phyloP scores from a whole-genome alignment of 2,113 vertebrate genomes.

The Peromyscus leucopus region DNA sequence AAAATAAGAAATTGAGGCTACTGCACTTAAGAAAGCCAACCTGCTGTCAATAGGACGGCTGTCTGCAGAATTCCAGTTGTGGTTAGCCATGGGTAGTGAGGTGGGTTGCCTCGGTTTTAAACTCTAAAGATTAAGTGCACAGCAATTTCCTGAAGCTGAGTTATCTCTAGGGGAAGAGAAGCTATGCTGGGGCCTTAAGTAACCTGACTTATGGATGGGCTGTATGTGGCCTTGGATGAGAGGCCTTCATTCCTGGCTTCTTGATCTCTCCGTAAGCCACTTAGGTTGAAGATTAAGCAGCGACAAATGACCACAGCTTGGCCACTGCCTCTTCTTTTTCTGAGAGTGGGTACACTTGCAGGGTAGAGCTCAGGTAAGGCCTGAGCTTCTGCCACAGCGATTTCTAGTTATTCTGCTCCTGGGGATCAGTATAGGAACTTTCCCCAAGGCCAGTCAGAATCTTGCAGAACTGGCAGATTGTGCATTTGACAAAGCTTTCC shows the following conservation, averaged over 20 bases:
- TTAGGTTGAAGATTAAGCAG: slow-evolving; percentile 64
- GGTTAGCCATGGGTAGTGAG: neutral
- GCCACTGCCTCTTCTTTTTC: slow-evolving; percentile 23
- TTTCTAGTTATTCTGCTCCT: slow-evolving; percentile 5
- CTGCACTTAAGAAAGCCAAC: neutral
- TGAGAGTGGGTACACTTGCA: neutral
- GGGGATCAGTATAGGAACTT: neutral
- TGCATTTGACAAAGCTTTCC: neutral
- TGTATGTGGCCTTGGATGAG: slow-evolving; percentile 63
- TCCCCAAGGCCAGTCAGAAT: neutral
- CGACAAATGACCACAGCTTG: neutral
- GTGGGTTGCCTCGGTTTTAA: slow-evolving; percentile 43
- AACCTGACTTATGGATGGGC: slow-evolving; percentile 70
- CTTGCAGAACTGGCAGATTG: neutral
- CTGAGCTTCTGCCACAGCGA: slow-evolving; percentile 17
- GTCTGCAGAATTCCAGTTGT: slow-evolving; percentile 33
- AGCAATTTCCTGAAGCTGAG: slow-evolving; percentile 70
- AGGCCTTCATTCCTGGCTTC: neutral
- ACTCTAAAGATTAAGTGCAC: slow-evolving; percentile 67
- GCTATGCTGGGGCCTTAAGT: slow-evolving; percentile 57
- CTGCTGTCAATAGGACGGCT: neutral
- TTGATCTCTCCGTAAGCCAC: slow-evolving; percentile 36
- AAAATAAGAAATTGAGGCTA: slow-evolving; percentile 34
- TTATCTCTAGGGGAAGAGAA: slow-evolving; percentile 73
- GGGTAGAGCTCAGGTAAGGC: too few relatives aligned